Evolutionary conservation across 2,113 vertebrate species (phyloP), one percentile per base, ranked within the genome.

Genomic region (Hirundichthys speculiger): DNA sequence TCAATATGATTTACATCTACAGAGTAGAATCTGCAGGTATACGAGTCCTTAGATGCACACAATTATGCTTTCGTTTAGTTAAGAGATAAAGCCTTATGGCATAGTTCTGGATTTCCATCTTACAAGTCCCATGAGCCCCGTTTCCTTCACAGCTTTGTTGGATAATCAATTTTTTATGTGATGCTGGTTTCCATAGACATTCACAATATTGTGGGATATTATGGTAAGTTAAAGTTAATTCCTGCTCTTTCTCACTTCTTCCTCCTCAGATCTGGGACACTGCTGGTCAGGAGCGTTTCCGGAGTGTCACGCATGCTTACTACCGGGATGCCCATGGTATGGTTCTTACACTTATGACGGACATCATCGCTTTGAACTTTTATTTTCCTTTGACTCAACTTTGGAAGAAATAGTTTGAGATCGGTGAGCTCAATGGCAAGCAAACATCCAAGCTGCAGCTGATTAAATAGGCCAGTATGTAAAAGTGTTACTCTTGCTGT

Each of bases 221-320:
- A 51, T 51, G n/a, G n/a, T n/a, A n/a, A n/a, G n/a, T 2, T 65
- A 27, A 27, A 49, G 13, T 34, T 27, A 15, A 46, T 34, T 24
- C n/a, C 24, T 6, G 9, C 12, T 56, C 2, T 64, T 58, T 18
- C 19, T 45, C 13, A 15, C 8, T 38, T 75, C 5, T 65, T 71
- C 19, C 25, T 7, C 46, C 55, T 72, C 76, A 98, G 96, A 92
- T 92, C 34, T 97, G 96, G 96, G 96, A 98, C 88, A 97, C 96
- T 0, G 96, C 96, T 0, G 96, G 96, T 18, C 96, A 98, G 84
- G 96, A 97, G 73, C 86, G 96, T 10, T 96, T 96, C 85, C 92
- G 95, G 50, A 98, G 96, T 0, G 94, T 98, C 63, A 98, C 96
- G 1, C 96, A 98, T 0, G 95, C 96, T n/a, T 98, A 98, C 77